These are phyloP conservation scores for Bubo bubo DNA, from an alignment of 2,113 vertebrate species.

Conservation along the genomic window DNA sequence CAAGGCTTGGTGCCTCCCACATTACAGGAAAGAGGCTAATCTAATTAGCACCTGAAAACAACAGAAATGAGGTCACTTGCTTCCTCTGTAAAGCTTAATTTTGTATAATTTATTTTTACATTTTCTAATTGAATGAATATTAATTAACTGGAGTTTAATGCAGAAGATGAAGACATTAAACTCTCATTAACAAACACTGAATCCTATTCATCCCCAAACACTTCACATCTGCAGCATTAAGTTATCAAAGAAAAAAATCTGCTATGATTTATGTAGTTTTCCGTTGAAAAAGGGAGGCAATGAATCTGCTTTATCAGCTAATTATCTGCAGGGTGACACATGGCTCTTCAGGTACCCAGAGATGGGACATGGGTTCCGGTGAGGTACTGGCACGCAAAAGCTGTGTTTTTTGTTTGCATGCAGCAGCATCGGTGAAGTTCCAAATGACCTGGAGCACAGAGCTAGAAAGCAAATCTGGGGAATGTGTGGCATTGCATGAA, in stretches of 20 bases:
- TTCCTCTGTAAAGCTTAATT: constrained; percentile 66
- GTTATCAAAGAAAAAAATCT: constrained; percentile 17
- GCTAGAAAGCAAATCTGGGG: background rate
- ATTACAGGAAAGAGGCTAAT: constrained; percentile 29
- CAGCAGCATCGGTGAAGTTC: background rate
- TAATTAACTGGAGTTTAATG: constrained; percentile 66
- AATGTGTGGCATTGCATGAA: background rate
- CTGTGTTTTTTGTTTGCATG: background rate
- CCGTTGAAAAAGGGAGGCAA: background rate
- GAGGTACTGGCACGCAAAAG: background rate
- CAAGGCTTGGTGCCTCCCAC: background rate
- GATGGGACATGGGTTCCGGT: background rate
- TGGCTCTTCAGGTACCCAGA: background rate
- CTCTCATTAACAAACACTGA: constrained; percentile 63
- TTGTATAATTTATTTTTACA: constrained; percentile 66
- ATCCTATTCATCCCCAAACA: constrained; percentile 38
- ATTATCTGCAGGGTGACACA: background rate
- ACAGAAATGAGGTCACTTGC: constrained; percentile 63
- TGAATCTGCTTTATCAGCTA: constrained; percentile 32
- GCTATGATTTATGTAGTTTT: background rate
- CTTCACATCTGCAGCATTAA: constrained; percentile 44
- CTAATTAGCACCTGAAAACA: constrained; percentile 61
- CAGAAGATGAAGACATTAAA: constrained; percentile 74
- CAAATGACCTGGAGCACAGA: background rate
- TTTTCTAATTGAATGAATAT: constrained; percentile 77